Evolutionary conservation across 2,888 invertebrate genomes (phyloP), one percentile per base, ranked within the genome.

Genomic region (Catotricha subobsoleta): DNA sequence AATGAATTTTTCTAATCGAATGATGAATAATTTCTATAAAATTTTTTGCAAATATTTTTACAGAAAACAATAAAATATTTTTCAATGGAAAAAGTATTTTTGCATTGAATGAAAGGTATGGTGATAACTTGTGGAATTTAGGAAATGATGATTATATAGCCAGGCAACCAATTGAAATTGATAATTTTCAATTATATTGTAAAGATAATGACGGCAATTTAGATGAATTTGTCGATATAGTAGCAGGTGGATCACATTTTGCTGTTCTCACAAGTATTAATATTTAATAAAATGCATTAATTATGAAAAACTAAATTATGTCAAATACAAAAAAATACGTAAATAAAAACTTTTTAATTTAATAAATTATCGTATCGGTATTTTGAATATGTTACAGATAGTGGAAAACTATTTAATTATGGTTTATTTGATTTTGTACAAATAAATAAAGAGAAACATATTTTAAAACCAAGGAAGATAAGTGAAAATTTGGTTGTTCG

Each of bases 1-100:
- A 9, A 19, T 15, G 18, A 34, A 6, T 18, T 20, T 10, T 10
- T 15, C 6, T 15, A 5, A 34, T 19, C 4, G 6, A 5, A 10
- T 19, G 18, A 7, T 6, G 16, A 16, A 16, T 16, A 12, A 16
- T 7, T 33, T 33, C 5, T 9, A 16, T 18, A 33, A 16, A 8
- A 33, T 18, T 16, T n/a, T n/a, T 16, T 10, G 5, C 5, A 3
- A 37, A 13, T 27, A 13, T 6, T 3, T 25, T 39, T 45, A 2
- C 43, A 62, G 62, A 56, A 48, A 58, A 61, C 35, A 62, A 59
- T 48, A 59, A 61, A 49, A 45, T 62, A 34, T 62, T 58, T 48
- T 62, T 57, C 40, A 55, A 57, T 44, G 62, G 62, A 12, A 57
- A 58, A 30, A 61, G 55, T 46, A 55, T 62, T 43, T 62, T 61